These are phyloP conservation scores for Vulpes ferrilata DNA, from an alignment of 2,113 vertebrate genomes.

Conservation along the genomic window DNA sequence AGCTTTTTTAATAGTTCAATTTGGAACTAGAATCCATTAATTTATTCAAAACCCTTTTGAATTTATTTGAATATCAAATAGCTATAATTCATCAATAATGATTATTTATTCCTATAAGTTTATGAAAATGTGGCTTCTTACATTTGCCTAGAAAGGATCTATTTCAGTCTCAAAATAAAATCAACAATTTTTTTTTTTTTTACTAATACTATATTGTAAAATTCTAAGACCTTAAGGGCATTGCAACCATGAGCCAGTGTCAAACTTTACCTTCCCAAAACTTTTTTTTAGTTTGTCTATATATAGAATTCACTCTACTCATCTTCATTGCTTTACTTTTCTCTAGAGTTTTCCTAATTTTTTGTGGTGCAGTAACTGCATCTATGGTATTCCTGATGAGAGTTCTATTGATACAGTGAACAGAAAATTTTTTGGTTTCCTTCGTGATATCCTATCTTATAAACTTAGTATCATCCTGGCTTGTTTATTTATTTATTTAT, in stretches of 20 bases:
- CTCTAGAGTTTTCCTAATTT: neutral
- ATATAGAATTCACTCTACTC: neutral
- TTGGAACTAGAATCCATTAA: neutral
- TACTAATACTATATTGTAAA: neutral
- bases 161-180: neutral
- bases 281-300: neutral
- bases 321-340: neutral
- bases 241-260: neutral
- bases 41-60: neutral
- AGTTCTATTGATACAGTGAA: neutral
- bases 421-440: neutral
- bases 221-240: neutral
- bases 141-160: neutral
- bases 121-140: neutral
- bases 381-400: neutral
- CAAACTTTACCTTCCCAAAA: neutral
- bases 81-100: neutral
- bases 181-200: neutral
- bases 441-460: neutral
- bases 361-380: neutral
- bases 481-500: neutral
- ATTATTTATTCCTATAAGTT: neutral
- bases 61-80: conserved; percentile 4
- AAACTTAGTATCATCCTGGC: neutral
- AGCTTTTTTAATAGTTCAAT: neutral